Evolutionary conservation across 2,888 invertebrate genomes (phyloP).

Genomic region (Eupithecia vulgata): DNA sequence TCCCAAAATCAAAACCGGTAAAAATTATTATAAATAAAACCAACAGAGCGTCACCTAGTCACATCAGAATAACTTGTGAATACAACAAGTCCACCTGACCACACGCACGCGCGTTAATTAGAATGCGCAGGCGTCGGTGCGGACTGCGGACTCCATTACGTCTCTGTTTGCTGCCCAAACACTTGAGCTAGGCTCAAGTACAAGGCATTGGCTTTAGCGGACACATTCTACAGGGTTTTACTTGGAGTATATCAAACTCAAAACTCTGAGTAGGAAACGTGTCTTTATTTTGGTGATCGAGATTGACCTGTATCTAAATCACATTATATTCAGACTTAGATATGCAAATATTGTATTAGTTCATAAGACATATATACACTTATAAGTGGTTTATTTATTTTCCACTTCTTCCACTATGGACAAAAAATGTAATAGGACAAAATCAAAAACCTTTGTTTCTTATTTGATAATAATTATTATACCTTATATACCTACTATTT

Average conservation of each 20-base stretch:
- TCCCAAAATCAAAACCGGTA: neutral
- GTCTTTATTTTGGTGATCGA: no score
- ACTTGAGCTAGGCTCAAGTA: conserved; percentile 12
- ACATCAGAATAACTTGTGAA: conserved; percentile 5
- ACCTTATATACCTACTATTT: no score
- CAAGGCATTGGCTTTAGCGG: neutral
- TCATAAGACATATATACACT: no score
- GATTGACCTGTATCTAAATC: no score
- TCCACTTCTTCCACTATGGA: no score
- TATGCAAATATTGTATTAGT: no score
- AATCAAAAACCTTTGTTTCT: no score
- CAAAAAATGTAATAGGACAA: no score
- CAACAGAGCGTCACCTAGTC: conserved; percentile 10
- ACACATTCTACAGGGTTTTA: neutral
- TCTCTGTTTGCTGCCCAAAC: conserved; percentile 58
- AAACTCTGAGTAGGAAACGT: no score
- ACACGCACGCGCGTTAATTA: conserved; percentile 60
- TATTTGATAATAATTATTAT: no score
- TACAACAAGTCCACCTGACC: conserved; percentile 41
- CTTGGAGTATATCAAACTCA: neutral
- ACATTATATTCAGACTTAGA: no score
- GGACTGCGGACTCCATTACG: conserved; percentile 47
- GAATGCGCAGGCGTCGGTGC: conserved; percentile 54
- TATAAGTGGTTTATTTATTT: no score
- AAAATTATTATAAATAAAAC: neutral